A percentile compares a stretch with the other conserved stretches of the same genome.
Conservation (phyloP, 2,888 invertebrate genomes). For the Diadromus collaris region DNA sequence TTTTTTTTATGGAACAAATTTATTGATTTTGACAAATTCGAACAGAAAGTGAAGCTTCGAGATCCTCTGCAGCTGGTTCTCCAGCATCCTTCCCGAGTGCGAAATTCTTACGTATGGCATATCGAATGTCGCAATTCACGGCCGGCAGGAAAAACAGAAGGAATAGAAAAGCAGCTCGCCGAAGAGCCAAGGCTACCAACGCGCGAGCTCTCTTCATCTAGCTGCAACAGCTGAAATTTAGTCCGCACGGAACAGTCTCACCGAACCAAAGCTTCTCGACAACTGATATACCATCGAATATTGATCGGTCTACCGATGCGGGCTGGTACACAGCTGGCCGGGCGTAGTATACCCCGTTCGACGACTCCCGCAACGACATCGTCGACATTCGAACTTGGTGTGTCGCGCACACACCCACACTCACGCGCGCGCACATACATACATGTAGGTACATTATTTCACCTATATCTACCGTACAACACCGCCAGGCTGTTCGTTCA, state of each 20-base stretch:
- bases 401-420: neutral
- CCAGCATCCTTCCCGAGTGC: neutral
- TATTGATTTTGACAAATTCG: neutral
- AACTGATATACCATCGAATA: conserved; percentile 59
- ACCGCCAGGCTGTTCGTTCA: neutral
- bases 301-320: conserved; percentile 57
- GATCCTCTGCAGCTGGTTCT: neutral
- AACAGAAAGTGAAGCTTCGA: neutral
- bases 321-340: conserved; percentile 61
- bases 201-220: conserved; percentile 19
- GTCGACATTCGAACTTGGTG: conserved; percentile 11
- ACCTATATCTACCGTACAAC: conserved; percentile 35
- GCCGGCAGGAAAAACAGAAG: conserved; percentile 20
- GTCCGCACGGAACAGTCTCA: conserved; percentile 56
- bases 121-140: neutral
- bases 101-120: neutral
- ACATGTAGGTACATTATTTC: no score
- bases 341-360: conserved; percentile 51
- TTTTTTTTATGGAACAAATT: neutral
- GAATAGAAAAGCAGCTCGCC: conserved; percentile 48
- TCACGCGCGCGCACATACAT: neutral
- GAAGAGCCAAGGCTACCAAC: conserved; percentile 64
- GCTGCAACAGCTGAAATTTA: conserved; percentile 64
- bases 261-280: conserved; percentile 51
- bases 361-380: conserved; percentile 5